phyloP scores from a whole-genome alignment of 2,888 invertebrate species.

The Hypsopygia costalis region DNA sequence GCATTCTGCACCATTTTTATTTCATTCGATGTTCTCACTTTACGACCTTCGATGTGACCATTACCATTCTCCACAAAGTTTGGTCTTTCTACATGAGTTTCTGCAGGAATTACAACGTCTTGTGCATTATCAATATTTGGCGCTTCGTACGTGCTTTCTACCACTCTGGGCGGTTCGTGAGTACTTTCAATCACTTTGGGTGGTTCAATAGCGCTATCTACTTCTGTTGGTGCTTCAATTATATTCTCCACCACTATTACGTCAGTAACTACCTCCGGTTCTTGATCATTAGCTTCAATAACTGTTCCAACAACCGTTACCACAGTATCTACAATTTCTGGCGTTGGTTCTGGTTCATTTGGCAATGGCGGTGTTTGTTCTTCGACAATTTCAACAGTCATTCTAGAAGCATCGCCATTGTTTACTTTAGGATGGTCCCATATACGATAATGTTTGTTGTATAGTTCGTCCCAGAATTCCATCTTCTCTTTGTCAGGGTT shows the following conservation, averaged over 20 bases:
- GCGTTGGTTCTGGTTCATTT: background rate
- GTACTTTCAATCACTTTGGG: background rate
- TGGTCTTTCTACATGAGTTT: slow-evolving; percentile 7
- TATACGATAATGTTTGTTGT: slow-evolving; percentile 58
- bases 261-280: background rate
- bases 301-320: slow-evolving; percentile 11
- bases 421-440: slow-evolving; percentile 53
- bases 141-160: slow-evolving; percentile 1
- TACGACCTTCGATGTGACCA: slow-evolving; percentile 28
- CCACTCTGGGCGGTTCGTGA: slow-evolving; percentile 3
- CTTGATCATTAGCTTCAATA: slow-evolving; percentile 5
- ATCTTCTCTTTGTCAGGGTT: slow-evolving; percentile 60
- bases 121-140: slow-evolving; percentile 5
- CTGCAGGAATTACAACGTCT: too few relatives aligned
- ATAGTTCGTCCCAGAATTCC: slow-evolving; percentile 65
- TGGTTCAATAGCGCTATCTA: background rate
- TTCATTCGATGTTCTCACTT: slow-evolving; percentile 60
- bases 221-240: slow-evolving; percentile 9
- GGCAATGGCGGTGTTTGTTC: background rate
- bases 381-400: slow-evolving; percentile 24
- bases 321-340: slow-evolving; percentile 1
- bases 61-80: slow-evolving; percentile 36
- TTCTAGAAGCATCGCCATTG: slow-evolving; percentile 22
- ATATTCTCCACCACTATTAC: background rate
- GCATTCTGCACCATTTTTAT: slow-evolving; percentile 61